A percentile compares a stretch with the other conserved stretches of the same genome.
phyloP scores from a whole-genome alignment of 2,888 invertebrate genomes.

The Stenodema calcarata region DNA sequence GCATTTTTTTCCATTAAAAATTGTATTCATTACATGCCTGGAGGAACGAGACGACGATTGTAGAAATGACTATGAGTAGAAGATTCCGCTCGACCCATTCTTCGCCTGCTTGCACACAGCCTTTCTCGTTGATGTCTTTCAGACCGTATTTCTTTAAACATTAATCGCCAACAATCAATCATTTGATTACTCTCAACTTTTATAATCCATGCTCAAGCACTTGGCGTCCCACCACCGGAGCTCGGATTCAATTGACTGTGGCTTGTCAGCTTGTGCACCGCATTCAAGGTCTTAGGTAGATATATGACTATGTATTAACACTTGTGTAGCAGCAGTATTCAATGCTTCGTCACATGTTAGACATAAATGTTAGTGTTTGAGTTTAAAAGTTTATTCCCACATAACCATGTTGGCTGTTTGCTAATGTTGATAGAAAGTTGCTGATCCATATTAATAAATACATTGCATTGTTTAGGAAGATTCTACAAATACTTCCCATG shows the following conservation, averaged over 20 bases:
- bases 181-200: neutral
- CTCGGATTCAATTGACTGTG: neutral
- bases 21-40: slow-evolving; percentile 71
- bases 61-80: slow-evolving; percentile 86
- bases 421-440: too few relatives aligned
- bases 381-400: too few relatives aligned
- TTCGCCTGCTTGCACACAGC: slow-evolving; percentile 92
- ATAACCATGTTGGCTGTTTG: too few relatives aligned
- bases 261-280: neutral
- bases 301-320: too few relatives aligned
- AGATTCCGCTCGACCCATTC: slow-evolving; percentile 96
- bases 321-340: too few relatives aligned
- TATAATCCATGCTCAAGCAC: neutral
- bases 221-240: neutral
- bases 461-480: too few relatives aligned
- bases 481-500: too few relatives aligned
- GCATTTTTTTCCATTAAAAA: too few relatives aligned
- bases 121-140: slow-evolving; percentile 88
- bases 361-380: too few relatives aligned
- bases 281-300: neutral
- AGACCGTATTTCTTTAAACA: slow-evolving; percentile 58
- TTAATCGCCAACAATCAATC: neutral
- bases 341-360: too few relatives aligned
- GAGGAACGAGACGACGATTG: slow-evolving; percentile 88
- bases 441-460: too few relatives aligned